Evolutionary conservation across 2,888 invertebrate species (phyloP).

Genomic region (Hymenopus coronatus): DNA sequence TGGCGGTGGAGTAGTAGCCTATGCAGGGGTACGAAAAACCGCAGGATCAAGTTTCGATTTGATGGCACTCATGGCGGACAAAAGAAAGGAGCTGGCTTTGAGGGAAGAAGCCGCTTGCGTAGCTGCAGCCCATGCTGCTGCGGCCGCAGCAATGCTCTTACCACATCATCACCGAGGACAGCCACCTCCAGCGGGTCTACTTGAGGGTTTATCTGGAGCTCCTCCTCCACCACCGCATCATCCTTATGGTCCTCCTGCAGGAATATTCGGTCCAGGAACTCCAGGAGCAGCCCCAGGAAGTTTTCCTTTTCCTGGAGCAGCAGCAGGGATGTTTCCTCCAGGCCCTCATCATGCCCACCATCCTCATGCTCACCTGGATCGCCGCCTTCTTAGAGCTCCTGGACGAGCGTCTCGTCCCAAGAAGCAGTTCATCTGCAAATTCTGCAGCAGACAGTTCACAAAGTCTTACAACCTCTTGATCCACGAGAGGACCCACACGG

Average conservation of each 20-base stretch:
- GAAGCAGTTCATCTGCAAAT: conserved; percentile 98
- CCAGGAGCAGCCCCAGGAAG: conserved; percentile 30
- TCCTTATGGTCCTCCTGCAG: conserved; percentile 52
- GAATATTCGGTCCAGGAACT: conserved; percentile 50
- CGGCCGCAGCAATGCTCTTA: conserved; percentile 59
- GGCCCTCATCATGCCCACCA: conserved; percentile 29
- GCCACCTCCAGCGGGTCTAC: conserved; percentile 37
- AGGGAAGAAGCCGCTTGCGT: conserved; percentile 64
- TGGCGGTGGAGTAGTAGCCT: conserved; percentile 45
- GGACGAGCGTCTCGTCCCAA: conserved; percentile 65
- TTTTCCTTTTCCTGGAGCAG: conserved; percentile 46
- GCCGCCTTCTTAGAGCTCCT: conserved; percentile 58
- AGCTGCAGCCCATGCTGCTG: conserved; percentile 46
- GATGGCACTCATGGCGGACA: conserved; percentile 89
- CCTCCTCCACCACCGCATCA: conserved; percentile 29
- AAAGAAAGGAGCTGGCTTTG: conserved; percentile 75
- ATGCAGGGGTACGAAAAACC: conserved; percentile 25
- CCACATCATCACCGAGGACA: conserved; percentile 57
- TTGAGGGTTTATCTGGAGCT: conserved; percentile 29
- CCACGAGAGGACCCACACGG: conserved; percentile 96
- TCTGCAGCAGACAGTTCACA: conserved; percentile 95
- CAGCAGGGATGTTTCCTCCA: conserved; percentile 31
- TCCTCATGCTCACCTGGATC: conserved; percentile 61
- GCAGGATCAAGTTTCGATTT: conserved; percentile 61
- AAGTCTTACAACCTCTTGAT: conserved; percentile 96